These are phyloP conservation scores for Uromys caudimaculatus DNA, from an alignment of 2,797 vertebrate genomes.

Conservation along the genomic window DNA sequence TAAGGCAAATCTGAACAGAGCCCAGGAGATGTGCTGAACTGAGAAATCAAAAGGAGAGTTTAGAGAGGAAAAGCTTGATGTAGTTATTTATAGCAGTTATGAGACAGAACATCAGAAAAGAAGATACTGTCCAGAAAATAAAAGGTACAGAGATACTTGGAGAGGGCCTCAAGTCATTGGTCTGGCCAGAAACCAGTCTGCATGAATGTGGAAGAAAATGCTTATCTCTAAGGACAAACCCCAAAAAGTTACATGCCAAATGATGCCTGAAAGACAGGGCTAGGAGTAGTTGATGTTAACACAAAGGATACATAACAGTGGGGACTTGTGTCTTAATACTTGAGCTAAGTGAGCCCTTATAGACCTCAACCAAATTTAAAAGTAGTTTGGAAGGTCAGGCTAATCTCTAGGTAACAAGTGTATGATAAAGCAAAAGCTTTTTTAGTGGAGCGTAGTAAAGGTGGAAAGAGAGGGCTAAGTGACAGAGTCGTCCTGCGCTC, in stretches of 20 bases:
- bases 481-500: not conserved
- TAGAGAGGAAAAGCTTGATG: not conserved
- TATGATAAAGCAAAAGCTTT: not conserved
- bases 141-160: not conserved
- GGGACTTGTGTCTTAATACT: not conserved
- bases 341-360: not conserved
- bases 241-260: not conserved
- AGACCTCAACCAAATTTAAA: not conserved
- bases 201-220: not conserved
- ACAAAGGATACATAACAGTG: not conserved
- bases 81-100: not conserved
- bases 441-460: not conserved
- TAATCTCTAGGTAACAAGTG: not conserved
- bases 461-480: not conserved
- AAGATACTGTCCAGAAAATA: not conserved
- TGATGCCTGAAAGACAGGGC: too few species aligned
- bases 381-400: not conserved
- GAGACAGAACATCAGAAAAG: not conserved
- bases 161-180: not conserved
- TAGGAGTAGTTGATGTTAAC: not conserved
- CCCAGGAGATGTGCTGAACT: not conserved
- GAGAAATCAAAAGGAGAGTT: not conserved
- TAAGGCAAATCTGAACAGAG: not conserved
- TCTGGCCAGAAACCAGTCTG: not conserved
- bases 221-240: not conserved